Percentiles rank a stretch among this genome's conserved stretches.
Evolutionary conservation across 2,113 vertebrate species (phyloP).

Genomic region (Octodon degus): DNA sequence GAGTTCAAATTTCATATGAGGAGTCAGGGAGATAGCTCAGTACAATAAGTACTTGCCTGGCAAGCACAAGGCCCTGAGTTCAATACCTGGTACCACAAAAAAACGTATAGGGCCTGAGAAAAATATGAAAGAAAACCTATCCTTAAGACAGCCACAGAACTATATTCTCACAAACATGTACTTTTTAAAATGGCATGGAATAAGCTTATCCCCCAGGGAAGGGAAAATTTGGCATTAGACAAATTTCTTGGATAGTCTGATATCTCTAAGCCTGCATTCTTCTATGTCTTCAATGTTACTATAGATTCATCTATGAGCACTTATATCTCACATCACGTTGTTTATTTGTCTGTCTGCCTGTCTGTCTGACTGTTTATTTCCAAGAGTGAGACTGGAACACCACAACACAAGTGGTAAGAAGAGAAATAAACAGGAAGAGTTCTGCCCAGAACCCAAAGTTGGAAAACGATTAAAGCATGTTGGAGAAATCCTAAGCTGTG

Average conservation of each 20-base stretch:
- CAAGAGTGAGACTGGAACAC: background rate
- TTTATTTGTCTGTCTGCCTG: background rate
- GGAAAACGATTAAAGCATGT: no score
- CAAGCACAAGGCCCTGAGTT: no score
- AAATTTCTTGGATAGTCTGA: background rate
- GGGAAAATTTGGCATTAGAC: no score
- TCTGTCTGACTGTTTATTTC: no score
- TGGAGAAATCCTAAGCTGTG: no score
- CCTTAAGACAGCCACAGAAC: background rate
- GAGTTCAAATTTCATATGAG: no score
- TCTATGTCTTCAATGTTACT: background rate
- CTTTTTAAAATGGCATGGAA: background rate
- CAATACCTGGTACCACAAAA: no score
- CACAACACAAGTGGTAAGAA: background rate
- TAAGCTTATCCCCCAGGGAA: no score
- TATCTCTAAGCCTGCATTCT: background rate
- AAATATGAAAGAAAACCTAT: background rate
- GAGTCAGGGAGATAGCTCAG: no score
- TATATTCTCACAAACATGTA: background rate
- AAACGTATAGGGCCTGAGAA: no score
- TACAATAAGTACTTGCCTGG: no score
- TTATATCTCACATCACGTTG: background rate
- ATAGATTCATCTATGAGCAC: background rate
- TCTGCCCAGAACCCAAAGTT: no score
- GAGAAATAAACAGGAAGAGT: background rate